Evolutionary conservation across 2,113 vertebrate species (phyloP), one percentile per base, ranked within the genome.

Genomic region (Takifugu bimaculatus): DNA sequence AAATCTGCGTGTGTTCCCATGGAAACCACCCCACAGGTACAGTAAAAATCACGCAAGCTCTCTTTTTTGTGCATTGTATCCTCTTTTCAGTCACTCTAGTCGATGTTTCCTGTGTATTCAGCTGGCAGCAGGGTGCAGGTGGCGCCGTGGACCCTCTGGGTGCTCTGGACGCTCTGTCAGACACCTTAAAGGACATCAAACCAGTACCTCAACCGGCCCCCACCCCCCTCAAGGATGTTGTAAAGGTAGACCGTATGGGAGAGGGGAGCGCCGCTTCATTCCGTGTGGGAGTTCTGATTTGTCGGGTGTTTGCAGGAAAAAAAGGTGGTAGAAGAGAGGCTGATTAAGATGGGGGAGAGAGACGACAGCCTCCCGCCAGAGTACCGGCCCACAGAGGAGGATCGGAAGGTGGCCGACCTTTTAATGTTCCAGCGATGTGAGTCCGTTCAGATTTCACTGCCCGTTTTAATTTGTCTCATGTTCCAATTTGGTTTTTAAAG

Each of bases 281-380:
- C 1, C n/a, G 2, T 53, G 27, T 20, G 1, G 7, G 9, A 50
- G 32, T 39, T 4, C 44, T 60, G 27, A 32, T 44, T 44, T 32
- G 28, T 29, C 5, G 32, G 15, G 4, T 57, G 48, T 44, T 64
- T 79, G 39, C 65, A 92, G 91, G 91, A 92, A 73, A 90, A 91
- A 49, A 57, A 79, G 13, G 12, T 60, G 0, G 45, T 66, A 5
- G 87, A 91, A 43, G 88, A 91, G 69, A 87, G 11, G 59, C 42
- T 90, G 43, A 79, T 59, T 29, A 91, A 90, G 62, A 81, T 87
- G 69, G 91, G 91, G 20, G 91, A 92, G 66, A 84, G 79, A 77
- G 90, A 91, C 0, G 90, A 91, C 81, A 49, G 72, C 0, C 84
- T 92, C 56, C 90, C 91, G 0, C 80, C 87, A 3, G 89, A 91